These are phyloP conservation scores for Physella acuta DNA, from an alignment of 1,140 invertebrate species.

Conservation along the genomic window DNA sequence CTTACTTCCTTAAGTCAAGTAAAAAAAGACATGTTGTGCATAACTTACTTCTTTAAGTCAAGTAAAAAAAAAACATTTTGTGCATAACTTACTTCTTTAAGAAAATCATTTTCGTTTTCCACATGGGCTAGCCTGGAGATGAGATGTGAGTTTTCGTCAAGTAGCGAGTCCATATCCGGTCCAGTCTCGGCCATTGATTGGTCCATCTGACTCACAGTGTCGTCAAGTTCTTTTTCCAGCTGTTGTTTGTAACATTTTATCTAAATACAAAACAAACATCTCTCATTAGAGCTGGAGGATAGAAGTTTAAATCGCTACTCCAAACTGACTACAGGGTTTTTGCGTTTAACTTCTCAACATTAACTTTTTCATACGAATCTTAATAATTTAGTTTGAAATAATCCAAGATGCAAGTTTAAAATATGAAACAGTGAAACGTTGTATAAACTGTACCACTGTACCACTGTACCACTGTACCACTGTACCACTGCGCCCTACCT, in stretches of 20 bases:
- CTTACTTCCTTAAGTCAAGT: too few species aligned
- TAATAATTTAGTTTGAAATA: neutral
- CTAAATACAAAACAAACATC: conserved; percentile 6
- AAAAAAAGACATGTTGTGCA: too few species aligned
- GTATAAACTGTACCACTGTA: neutral
- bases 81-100: conserved; percentile 38
- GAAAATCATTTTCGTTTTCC: conserved; percentile 41
- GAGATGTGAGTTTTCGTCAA: conserved; percentile 40
- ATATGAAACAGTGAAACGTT: neutral
- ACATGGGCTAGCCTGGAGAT: conserved; percentile 35
- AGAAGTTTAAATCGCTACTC: too few species aligned
- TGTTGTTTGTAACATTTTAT: conserved; percentile 23
- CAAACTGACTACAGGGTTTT: neutral
- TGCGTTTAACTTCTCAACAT: neutral
- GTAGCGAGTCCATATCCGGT: conserved; percentile 38
- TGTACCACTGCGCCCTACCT: conserved; percentile 11
- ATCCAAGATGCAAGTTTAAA: neutral
- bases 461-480: neutral
- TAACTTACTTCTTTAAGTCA: too few species aligned
- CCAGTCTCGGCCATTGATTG: conserved; percentile 23
- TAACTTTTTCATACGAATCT: neutral
- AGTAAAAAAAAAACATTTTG: neutral
- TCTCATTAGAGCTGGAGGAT: too few species aligned
- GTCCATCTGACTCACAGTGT: conserved; percentile 26
- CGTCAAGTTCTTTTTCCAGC: conserved; percentile 26